Conservation (phyloP, 2,888 invertebrate species). For the Sycophila texana region DNA sequence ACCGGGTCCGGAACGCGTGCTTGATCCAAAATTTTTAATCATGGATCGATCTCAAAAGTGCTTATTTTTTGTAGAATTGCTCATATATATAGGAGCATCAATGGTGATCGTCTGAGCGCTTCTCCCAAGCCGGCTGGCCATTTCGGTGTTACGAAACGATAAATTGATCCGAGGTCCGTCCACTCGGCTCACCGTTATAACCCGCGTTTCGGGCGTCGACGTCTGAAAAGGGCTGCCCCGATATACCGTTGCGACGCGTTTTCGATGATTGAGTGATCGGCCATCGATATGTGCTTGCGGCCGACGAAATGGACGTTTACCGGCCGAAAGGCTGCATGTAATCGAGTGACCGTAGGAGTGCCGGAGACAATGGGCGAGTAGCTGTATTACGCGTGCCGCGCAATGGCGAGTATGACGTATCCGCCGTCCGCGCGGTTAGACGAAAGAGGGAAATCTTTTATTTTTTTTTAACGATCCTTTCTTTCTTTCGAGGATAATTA, state of each 20-base stretch:
- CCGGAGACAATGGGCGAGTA: neutral
- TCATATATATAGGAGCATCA: slow-evolving; percentile 9
- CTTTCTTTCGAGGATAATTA: no score
- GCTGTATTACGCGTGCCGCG: neutral
- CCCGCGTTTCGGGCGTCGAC: neutral
- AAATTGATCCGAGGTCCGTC: neutral
- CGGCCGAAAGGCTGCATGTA: neutral
- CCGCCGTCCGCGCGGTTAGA: no score
- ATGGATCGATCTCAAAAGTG: no score
- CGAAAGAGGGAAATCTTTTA: no score
- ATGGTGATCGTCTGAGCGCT: neutral
- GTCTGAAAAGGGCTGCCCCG: slow-evolving; percentile 6
- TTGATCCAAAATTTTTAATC: no score
- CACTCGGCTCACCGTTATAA: slow-evolving; percentile 31
- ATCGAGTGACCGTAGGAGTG: no score
- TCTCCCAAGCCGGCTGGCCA: neutral
- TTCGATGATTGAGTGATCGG: slow-evolving; percentile 23
- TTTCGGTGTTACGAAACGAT: slow-evolving; percentile 41
- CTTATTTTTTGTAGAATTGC: no score
- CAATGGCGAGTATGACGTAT: no score
- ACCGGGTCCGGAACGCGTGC: no score
- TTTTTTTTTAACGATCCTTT: no score
- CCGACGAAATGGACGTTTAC: neutral
- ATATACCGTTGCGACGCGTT: slow-evolving; percentile 26
- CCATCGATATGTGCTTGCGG: slow-evolving; percentile 18